These are phyloP conservation scores for Poeciliopsis turneri DNA, from an alignment of 2,797 vertebrate species.

Conservation along the genomic window DNA sequence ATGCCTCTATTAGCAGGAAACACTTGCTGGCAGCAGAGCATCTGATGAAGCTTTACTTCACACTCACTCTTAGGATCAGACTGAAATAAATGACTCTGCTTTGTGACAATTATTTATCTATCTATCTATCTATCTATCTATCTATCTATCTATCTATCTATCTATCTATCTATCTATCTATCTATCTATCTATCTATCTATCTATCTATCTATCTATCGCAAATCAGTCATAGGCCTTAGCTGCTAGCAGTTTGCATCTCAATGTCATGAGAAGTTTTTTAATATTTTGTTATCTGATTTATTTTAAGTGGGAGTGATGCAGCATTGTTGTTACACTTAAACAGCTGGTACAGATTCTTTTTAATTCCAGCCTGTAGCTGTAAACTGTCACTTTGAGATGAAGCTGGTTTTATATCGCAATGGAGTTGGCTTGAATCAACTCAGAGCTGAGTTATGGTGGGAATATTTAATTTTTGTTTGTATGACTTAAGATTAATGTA, in stretches of 20 bases:
- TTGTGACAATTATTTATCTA: neutral
- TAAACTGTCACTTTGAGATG: too few relatives aligned
- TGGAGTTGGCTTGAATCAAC: neutral
- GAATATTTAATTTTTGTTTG: neutral
- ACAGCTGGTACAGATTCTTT: too few relatives aligned
- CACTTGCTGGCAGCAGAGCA: constrained; percentile 29
- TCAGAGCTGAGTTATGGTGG: neutral
- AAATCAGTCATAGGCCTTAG: neutral
- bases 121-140: neutral
- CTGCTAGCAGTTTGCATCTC: too few relatives aligned
- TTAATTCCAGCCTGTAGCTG: too few relatives aligned
- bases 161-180: too few relatives aligned
- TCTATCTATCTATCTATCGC: neutral
- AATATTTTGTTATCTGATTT: too few relatives aligned
- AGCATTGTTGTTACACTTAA: too few relatives aligned
- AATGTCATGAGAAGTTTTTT: too few relatives aligned
- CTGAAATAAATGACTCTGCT: neutral
- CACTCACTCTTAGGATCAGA: constrained; percentile 6
- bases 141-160: too few relatives aligned
- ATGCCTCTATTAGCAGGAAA: constrained; percentile 55
- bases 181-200: neutral
- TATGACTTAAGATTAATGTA: neutral
- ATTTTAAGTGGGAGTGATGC: too few relatives aligned
- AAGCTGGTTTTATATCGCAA: too few relatives aligned
- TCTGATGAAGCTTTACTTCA: constrained; percentile 22